phyloP scores from a whole-genome alignment of 2,888 invertebrate species.

The Cheilosia pagana region DNA sequence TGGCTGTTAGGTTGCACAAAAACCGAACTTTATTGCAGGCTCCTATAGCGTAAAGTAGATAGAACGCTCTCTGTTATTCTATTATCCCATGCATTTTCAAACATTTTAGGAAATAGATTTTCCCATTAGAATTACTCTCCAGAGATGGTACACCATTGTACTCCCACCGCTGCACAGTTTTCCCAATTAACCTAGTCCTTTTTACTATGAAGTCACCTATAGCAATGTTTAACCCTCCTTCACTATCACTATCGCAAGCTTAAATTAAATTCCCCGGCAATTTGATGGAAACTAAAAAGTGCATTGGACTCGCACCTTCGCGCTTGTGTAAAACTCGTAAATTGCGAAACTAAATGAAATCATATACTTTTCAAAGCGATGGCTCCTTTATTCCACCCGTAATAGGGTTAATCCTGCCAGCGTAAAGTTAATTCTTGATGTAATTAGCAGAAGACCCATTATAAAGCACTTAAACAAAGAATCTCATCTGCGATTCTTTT shows the following conservation, averaged over 20 bases:
- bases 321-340: neutral
- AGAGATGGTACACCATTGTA: too few relatives aligned
- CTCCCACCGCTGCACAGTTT: too few relatives aligned
- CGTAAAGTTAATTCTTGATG: slow-evolving; percentile 8
- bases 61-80: too few relatives aligned
- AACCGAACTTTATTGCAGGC: too few relatives aligned
- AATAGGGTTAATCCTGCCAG: neutral
- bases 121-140: too few relatives aligned
- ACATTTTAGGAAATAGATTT: neutral
- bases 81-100: neutral
- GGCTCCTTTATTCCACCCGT: too few relatives aligned
- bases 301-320: neutral
- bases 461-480: slow-evolving; percentile 21
- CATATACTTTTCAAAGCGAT: neutral
- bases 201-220: neutral
- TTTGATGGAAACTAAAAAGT: neutral
- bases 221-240: neutral
- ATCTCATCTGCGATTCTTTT: slow-evolving; percentile 14
- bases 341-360: slow-evolving; percentile 6
- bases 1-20: too few relatives aligned
- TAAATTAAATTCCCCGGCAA: neutral
- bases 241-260: neutral
- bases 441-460: slow-evolving; percentile 31
- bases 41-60: too few relatives aligned
- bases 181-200: neutral